Percentiles rank a stretch among this genome's conserved stretches.
phyloP scores from a whole-genome alignment of 2,888 invertebrate genomes.

The Quadroppia sp. region DNA sequence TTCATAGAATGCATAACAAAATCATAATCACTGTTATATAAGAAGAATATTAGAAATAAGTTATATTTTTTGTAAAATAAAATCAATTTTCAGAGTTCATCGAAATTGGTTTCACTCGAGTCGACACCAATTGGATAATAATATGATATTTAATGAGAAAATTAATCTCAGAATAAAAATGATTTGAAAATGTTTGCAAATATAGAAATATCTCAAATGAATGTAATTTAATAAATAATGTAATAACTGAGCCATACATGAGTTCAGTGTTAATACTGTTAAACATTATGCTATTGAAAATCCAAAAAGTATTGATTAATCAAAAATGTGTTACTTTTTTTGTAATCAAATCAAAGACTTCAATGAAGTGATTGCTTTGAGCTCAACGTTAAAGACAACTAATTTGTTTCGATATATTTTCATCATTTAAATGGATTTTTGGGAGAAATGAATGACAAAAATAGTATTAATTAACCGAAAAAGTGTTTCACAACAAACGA shows the following conservation, averaged over 20 bases:
- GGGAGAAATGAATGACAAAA: not conserved
- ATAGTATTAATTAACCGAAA: not conserved
- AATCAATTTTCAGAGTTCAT: too few relatives aligned
- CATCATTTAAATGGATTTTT: not conserved
- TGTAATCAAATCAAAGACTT: not conserved
- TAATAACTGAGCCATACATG: not conserved
- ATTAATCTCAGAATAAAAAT: too few relatives aligned
- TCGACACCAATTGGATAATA: too few relatives aligned
- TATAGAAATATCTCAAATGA: not conserved
- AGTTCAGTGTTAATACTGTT: not conserved
- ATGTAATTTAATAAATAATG: not conserved
- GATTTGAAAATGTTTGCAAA: not conserved
- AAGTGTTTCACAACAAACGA: not conserved
- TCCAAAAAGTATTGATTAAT: not conserved
- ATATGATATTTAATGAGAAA: too few relatives aligned
- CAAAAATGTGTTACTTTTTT: not conserved
- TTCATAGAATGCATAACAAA: too few relatives aligned
- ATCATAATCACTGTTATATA: too few relatives aligned
- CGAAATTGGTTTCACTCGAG: too few relatives aligned
- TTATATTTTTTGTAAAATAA: too few relatives aligned
- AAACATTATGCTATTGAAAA: not conserved
- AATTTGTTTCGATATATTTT: not conserved
- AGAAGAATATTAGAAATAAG: too few relatives aligned
- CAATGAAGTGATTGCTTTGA: not conserved
- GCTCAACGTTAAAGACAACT: not conserved